Evolutionary conservation across 2,113 vertebrate species (phyloP), one percentile per base, ranked within the genome.

Genomic region (Oriolus oriolus): DNA sequence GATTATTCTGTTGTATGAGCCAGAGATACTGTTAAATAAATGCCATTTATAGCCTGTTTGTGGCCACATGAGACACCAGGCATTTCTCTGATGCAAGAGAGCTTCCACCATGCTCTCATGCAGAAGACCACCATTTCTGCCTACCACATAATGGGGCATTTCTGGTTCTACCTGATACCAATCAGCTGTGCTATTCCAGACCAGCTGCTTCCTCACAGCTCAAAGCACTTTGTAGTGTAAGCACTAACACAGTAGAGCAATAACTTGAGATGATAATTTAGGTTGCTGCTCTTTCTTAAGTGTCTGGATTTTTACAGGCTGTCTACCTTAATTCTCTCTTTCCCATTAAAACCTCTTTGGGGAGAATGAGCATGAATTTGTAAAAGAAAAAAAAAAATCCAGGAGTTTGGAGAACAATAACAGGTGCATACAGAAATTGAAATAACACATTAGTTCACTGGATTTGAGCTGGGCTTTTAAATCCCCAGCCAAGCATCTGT

Each of bases 261-360:
- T 76, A 91, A 89, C 75, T 78, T 57, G 52, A 90, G 82, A 64
- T 69, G 71, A 69, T 45, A 85, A 94, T 91, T 97, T 70, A 74
- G 50, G 75, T 39, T 79, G 68, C 39, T 70, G 39, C 54, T 89
- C 54, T 70, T 91, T 76, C 82, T 57, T 76, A 85, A 93, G 63
- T 77, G 87, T 86, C 71, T 54, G 75, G 59, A 77, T 80, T 94
- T 95, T 91, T 91, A 85, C 39, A 87, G 50, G 39, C 79, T 92
- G 71, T 69, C 87, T 94, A 30, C 85, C 54, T 89, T 76, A 80
- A 95, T 88, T 93, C 66, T 50, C 19, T 65, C 54, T 66, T 70
- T 45, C 82, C 91, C 71, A 74, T 90, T 96, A 96, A 95, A 94
- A 69, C 24, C 63, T 91, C 87, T 77, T 49, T 28, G 53, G 59